Base-by-base conservation (phyloP, 2,888 invertebrate genomes). In the Herminia tarsipennalis region DNA sequence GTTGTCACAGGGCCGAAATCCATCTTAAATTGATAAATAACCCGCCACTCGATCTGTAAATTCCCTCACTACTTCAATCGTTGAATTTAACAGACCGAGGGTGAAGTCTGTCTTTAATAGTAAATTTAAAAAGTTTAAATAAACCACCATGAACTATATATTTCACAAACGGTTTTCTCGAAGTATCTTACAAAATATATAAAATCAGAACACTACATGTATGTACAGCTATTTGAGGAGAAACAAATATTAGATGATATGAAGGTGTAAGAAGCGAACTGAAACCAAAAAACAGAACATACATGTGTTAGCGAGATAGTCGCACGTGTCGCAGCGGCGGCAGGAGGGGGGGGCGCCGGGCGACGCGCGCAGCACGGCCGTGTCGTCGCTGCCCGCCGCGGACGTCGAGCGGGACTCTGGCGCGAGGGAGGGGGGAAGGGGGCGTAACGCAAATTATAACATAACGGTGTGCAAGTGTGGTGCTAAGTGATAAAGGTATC, bases 341-440 rank as follows among this genome's bases (percentile, higher is more conserved):
- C 62, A 66, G 34, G 21, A 67, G 2, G 42, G 37, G 21, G 10
- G 24, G 70, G 52, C 22, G 73, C 66, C 34, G 41, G 82, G 76
- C 44, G 83, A 79, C 13, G 79, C 75, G 45, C 80, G 76, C 54
- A 78, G 49, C 36, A 71, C 60, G 34, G 76, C 75, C 42, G 86
- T 81, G 61, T 86, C 88, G 64, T 83, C 86, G 50, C 81, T 74
- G 41, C 72, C 76, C 28, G 74, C 78, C 46, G 72, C 68, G 3
- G 83, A 82, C 44, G 72, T 51, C 27, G 66, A 54, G 50, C 73
- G 70, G 54, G 55, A 66, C 34, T 66, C 76, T 56, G 66, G 65
- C 20, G 27, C 9, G 10, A 10, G 12, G 27, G 25, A 25, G 2
- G 25, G 25, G 25, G 25, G 12, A n/a, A 16, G 32, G 24, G 12